Evolutionary conservation across 1,140 invertebrate species (phyloP).

Genomic region (Penaeus vannamei): DNA sequence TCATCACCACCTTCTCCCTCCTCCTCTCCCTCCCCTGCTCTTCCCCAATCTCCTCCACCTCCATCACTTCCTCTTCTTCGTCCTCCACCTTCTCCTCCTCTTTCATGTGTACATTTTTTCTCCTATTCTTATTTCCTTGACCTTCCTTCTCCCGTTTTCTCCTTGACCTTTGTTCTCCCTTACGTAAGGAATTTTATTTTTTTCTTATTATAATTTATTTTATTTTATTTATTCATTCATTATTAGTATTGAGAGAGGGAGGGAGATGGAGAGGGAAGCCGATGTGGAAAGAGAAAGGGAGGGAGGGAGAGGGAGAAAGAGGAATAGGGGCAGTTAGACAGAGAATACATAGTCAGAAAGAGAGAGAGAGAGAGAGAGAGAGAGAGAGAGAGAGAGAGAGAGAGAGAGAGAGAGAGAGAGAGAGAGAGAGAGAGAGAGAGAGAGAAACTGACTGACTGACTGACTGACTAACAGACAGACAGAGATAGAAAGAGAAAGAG

Average conservation of each 20-base stretch:
- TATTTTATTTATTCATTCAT: background rate
- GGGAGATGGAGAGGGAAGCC: no score
- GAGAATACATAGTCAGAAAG: background rate
- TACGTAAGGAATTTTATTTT: background rate
- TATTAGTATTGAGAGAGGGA: no score
- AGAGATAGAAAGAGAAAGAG: background rate
- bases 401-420: constrained; percentile 1
- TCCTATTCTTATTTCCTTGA: no score
- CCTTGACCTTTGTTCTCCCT: background rate
- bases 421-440: background rate
- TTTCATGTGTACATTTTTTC: no score
- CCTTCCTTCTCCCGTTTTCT: background rate
- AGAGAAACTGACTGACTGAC: no score
- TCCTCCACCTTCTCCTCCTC: no score
- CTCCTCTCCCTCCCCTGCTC: background rate
- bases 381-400: background rate
- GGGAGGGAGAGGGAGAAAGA: background rate
- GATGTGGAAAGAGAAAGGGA: no score
- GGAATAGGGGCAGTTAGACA: background rate
- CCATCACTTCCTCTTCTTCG: background rate
- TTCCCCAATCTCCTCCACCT: no score
- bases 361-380: constrained; percentile 21
- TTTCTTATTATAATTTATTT: background rate
- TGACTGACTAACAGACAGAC: background rate
- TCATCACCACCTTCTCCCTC: no score